phyloP scores from a whole-genome alignment of 2,888 invertebrate species.

The Tenthredo distinguenda region DNA sequence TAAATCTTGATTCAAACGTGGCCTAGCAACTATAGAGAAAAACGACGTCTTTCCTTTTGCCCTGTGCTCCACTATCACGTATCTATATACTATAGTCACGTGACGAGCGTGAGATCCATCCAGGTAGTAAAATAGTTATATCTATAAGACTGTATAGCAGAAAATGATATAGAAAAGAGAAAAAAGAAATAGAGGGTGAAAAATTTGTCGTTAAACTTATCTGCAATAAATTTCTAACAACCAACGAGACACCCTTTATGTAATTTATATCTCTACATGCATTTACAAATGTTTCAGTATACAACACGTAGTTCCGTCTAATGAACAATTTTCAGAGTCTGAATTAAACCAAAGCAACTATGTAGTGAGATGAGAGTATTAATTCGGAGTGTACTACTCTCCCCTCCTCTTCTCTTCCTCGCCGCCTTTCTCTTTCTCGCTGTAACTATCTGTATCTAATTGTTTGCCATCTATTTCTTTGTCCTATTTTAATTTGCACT shows the following conservation, averaged over 20 bases:
- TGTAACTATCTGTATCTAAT: not conserved
- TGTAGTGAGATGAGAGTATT: slow-evolving; percentile 24
- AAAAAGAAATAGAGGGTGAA: not conserved
- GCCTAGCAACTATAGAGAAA: slow-evolving; percentile 29
- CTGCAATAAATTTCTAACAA: not conserved
- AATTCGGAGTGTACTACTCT: slow-evolving; percentile 1
- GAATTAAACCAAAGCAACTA: slow-evolving; percentile 11
- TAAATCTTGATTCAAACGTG: slow-evolving; percentile 32
- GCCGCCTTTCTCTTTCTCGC: not conserved
- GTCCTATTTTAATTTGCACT: not conserved
- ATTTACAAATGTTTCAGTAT: not conserved
- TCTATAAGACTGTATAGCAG: not conserved
- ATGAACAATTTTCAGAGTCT: slow-evolving; percentile 28
- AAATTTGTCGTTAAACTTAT: not conserved
- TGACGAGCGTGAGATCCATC: not conserved
- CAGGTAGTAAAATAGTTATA: slow-evolving; percentile 31
- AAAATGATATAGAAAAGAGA: not conserved
- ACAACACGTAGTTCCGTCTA: slow-evolving; percentile 10
- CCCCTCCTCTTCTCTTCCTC: not conserved
- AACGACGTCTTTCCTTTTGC: not conserved
- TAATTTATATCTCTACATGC: not conserved
- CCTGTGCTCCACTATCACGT: not conserved
- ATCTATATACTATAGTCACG: slow-evolving; percentile 1
- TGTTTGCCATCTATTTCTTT: not conserved
- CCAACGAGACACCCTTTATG: not conserved